Conservation (phyloP, 2,888 invertebrate species). For the Tromatobia lineatoria region DNA sequence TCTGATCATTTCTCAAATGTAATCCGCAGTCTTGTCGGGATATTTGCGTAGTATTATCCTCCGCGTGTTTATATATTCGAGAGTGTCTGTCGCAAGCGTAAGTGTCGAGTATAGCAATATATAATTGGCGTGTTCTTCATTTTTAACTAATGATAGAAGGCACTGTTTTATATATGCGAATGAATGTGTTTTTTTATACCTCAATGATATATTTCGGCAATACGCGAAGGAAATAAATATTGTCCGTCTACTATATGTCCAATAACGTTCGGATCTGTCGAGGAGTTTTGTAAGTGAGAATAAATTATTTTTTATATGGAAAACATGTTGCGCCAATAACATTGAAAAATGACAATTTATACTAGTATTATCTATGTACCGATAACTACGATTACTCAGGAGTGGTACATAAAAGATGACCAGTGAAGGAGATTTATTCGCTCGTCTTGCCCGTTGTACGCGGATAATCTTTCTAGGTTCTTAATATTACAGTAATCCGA, state of each 20-base stretch:
- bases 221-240: background rate
- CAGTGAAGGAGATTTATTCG: constrained; percentile 28
- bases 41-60: constrained; percentile 57
- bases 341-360: constrained; percentile 26
- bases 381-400: constrained; percentile 6
- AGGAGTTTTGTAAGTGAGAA: constrained; percentile 43
- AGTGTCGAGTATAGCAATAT: background rate
- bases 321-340: constrained; percentile 3
- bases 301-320: constrained; percentile 62
- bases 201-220: constrained; percentile 23
- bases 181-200: constrained; percentile 32
- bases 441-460: constrained; percentile 19
- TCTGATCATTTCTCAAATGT: background rate
- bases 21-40: background rate
- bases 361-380: constrained; percentile 17
- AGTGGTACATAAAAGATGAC: background rate
- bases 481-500: constrained; percentile 23
- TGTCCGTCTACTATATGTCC: constrained; percentile 47
- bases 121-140: background rate
- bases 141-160: constrained; percentile 3
- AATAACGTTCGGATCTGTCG: constrained; percentile 30
- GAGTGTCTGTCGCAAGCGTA: constrained; percentile 1
- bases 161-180: constrained; percentile 7
- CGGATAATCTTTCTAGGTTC: background rate
- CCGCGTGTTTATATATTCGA: background rate